Percentiles rank a stretch among this genome's conserved stretches.
These are phyloP conservation scores for Montipora cactus DNA, from an alignment of 64 coral and sea anemone species.

Conservation along the genomic window DNA sequence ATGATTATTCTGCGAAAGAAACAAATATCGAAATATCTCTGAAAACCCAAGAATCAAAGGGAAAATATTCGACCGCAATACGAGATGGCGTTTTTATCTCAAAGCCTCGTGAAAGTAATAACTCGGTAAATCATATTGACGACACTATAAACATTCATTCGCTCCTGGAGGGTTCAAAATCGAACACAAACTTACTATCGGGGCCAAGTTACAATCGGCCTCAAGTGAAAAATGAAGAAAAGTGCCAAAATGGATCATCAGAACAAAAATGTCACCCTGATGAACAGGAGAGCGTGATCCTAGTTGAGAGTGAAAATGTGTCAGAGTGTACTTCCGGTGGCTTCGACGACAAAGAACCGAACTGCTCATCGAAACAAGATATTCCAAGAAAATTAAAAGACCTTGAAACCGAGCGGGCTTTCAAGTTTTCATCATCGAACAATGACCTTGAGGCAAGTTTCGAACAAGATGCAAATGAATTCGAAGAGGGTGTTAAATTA, in stretches of 20 bases:
- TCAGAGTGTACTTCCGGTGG: constrained; percentile 53
- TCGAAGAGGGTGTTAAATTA: constrained; percentile 4
- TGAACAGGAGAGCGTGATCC: background rate
- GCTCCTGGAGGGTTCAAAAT: background rate
- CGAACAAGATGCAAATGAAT: constrained; percentile 55
- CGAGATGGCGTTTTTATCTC: background rate
- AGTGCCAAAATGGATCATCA: background rate
- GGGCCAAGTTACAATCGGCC: background rate
- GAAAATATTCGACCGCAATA: background rate
- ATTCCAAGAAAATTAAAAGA: constrained; percentile 12
- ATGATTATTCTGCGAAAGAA: background rate
- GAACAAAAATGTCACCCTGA: background rate
- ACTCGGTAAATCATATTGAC: background rate
- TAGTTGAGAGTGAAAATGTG: background rate
- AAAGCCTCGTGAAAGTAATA: background rate
- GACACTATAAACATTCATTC: background rate
- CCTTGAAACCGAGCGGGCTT: constrained; percentile 16
- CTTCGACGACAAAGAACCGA: background rate
- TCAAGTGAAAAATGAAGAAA: background rate
- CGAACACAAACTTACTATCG: background rate
- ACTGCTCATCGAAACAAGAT: background rate
- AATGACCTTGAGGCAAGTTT: constrained; percentile 20
- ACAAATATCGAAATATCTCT: background rate
- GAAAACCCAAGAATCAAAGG: background rate
- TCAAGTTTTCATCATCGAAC: background rate